Evolutionary conservation across 2,888 invertebrate species (phyloP), one percentile per base, ranked within the genome.

Genomic region (Euproctis similis): DNA sequence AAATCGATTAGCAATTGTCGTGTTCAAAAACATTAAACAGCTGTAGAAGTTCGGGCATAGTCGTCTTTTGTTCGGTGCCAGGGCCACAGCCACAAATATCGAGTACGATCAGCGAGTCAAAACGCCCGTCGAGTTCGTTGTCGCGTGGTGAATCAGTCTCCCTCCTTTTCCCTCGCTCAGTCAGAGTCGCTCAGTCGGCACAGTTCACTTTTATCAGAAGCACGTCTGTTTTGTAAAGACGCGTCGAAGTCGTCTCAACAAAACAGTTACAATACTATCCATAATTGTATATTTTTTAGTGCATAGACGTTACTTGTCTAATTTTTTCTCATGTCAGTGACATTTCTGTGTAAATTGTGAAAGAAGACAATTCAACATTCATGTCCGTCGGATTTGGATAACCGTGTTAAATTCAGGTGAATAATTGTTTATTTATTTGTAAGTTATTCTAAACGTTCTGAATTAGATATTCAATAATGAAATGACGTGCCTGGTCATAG

Each of bases 21-120:
- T 50, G 56, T 67, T 68, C 70, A 73, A 78, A 14, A 78, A 80
- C 74, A 80, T 66, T 63, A 68, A 81, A 82, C 81, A 82, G 81
- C 81, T 82, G 81, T 75, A 57, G 49, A 42, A 48, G 42, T 53
- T 75, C 71, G 71, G 64, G 48, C 40, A 35, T 24, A 36, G 36
- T 64, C 68, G 76, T 44, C 71, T 75, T n/a, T 72, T 74, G 74
- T 74, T 72, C 76, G 70, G 43, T 39, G 49, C 36, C 41, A 40
- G 39, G 36, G 45, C 35, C 43, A 48, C 51, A 46, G 52, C 35
- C 43, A 48, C 51, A 46, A 52, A 53, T 47, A 58, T 38, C 38
- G 40, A 44, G 45, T 49, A 51, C 43, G 51, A 49, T 40, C 34
- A 42, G 50, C 42, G n/a, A n/a, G n/a, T n/a, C 42, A 41, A 26